Conservation (phyloP, 2,797 vertebrate genomes). For the Potorous gilbertii region DNA sequence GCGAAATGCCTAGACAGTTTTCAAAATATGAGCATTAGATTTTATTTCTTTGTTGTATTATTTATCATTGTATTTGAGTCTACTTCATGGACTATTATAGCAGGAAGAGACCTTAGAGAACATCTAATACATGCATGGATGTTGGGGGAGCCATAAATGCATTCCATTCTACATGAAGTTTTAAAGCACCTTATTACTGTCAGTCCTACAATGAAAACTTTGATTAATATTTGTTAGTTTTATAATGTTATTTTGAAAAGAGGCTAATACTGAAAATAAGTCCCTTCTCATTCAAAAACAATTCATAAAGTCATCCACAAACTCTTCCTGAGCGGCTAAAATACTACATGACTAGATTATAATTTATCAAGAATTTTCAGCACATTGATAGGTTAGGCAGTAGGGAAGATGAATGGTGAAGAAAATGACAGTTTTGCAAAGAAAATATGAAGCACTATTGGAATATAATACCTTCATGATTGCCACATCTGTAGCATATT, state of each 20-base stretch:
- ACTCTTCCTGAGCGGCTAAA: slow-evolving; percentile 40
- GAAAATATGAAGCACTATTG: slow-evolving; percentile 56
- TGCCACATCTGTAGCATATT: slow-evolving; percentile 47
- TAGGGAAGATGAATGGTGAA: slow-evolving; percentile 62
- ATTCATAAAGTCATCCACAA: neutral
- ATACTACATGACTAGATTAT: slow-evolving; percentile 56
- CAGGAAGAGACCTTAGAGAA: neutral
- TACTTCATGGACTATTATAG: neutral
- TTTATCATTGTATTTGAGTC: slow-evolving; percentile 27
- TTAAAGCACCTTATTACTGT: slow-evolving; percentile 5
- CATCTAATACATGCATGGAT: neutral
- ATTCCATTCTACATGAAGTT: neutral
- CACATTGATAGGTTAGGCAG: slow-evolving; percentile 58
- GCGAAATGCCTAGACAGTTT: slow-evolving; percentile 22
- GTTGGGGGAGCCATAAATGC: neutral
- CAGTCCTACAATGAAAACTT: slow-evolving; percentile 12
- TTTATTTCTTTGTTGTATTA: slow-evolving; percentile 23
- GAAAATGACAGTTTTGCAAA: slow-evolving; percentile 39
- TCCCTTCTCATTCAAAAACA: neutral
- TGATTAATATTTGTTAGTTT: neutral
- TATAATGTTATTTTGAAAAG: slow-evolving; percentile 25
- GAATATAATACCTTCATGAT: slow-evolving; percentile 2
- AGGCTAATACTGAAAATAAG: neutral
- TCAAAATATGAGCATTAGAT: neutral
- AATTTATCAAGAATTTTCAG: slow-evolving; percentile 64